Conservation (phyloP, 1,140 invertebrate species). For the Rhagoletis zephyria region DNA sequence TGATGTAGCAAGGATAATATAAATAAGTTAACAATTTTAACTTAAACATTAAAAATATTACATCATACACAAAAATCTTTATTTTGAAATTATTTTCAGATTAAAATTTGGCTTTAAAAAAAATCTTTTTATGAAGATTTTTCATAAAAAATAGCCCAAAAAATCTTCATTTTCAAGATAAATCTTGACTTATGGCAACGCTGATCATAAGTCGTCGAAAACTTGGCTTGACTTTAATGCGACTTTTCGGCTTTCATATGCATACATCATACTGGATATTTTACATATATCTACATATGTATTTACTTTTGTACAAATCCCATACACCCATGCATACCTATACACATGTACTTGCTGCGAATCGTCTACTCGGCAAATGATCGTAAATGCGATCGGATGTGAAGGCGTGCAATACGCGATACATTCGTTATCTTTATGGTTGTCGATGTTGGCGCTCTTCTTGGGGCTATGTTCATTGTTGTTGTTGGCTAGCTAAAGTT, state of each 20-base stretch:
- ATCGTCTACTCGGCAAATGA: constrained; percentile 13
- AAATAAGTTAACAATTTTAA: too few relatives aligned
- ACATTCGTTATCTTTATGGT: background rate
- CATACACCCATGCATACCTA: background rate
- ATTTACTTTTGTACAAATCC: background rate
- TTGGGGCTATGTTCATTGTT: constrained; percentile 5
- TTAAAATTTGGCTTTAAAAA: too few relatives aligned
- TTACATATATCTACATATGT: background rate
- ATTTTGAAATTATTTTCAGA: too few relatives aligned
- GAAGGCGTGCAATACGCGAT: background rate
- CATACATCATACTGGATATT: too few relatives aligned
- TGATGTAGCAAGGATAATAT: too few relatives aligned
- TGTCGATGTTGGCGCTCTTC: constrained; percentile 27
- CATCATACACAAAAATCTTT: too few relatives aligned
- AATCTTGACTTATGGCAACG: too few relatives aligned
- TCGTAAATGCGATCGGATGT: constrained; percentile 30
- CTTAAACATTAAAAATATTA: too few relatives aligned
- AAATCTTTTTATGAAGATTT: too few relatives aligned
- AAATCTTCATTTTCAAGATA: too few relatives aligned
- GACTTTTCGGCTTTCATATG: constrained; percentile 4
- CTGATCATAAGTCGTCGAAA: constrained; percentile 39
- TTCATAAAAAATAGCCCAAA: too few relatives aligned
- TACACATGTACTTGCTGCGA: background rate
- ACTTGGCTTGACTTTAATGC: constrained; percentile 52
- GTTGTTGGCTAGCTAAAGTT: constrained; percentile 26